phyloP scores from a whole-genome alignment of 2,888 invertebrate species.

The Girardia tigrina region DNA sequence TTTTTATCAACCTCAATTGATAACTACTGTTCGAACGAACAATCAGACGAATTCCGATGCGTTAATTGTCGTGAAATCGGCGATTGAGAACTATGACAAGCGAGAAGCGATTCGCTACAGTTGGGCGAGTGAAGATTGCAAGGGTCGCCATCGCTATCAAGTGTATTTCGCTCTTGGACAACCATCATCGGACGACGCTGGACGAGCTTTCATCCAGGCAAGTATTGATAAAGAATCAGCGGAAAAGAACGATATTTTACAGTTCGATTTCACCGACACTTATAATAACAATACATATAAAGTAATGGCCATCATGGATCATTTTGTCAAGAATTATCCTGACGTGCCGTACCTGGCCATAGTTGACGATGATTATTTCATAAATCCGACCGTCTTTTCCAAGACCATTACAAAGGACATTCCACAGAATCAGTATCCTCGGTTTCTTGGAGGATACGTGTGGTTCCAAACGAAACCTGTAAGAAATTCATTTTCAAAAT shows the following conservation, averaged over 20 bases:
- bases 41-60: neutral
- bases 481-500: neutral
- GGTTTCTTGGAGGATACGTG: neutral
- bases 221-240: neutral
- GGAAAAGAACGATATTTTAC: neutral
- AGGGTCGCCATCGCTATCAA: neutral
- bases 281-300: conserved; percentile 8
- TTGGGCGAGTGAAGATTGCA: neutral
- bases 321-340: neutral
- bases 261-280: neutral
- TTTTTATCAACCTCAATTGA: neutral
- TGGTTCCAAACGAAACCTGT: neutral
- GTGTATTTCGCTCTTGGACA: neutral
- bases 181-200: neutral
- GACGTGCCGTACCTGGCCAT: neutral
- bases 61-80: neutral
- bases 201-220: neutral
- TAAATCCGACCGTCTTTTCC: neutral
- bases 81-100: neutral
- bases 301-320: neutral
- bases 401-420: neutral
- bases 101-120: neutral
- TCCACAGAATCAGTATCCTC: neutral
- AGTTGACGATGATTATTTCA: neutral
- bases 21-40: neutral